Percentiles rank a stretch among this genome's conserved stretches.
Conservation (phyloP, 2,888 invertebrate genomes). For the Sceliomorpha sp. region DNA sequence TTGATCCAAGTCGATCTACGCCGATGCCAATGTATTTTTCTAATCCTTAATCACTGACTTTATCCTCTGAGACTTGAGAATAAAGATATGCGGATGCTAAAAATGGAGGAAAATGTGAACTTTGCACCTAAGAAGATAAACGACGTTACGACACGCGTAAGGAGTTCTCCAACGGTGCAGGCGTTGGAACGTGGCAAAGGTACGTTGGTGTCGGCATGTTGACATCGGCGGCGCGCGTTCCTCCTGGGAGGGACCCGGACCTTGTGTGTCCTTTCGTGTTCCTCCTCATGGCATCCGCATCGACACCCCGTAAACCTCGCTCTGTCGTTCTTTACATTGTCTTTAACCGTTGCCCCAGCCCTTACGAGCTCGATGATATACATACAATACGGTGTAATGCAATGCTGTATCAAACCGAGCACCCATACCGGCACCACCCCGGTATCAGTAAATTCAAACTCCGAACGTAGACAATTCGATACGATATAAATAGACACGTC, state of each 20-base stretch:
- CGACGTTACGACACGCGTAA: conserved; percentile 12
- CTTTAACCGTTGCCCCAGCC: conserved; percentile 38
- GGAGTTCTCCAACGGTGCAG: conserved; percentile 11
- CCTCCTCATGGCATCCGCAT: conserved; percentile 33
- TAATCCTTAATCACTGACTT: too few relatives aligned
- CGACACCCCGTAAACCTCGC: conserved; percentile 50
- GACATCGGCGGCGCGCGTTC: conserved; percentile 59
- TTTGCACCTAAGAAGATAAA: not conserved
- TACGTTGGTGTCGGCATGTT: conserved; percentile 57
- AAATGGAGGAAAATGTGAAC: too few relatives aligned
- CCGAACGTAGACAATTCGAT: not conserved
- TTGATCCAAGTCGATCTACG: too few relatives aligned
- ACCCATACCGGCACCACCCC: conserved; percentile 26
- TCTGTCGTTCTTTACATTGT: conserved; percentile 57
- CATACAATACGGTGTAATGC: conserved; percentile 74
- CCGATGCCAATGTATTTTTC: too few relatives aligned
- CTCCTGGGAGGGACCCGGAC: conserved; percentile 51
- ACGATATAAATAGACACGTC: conserved; percentile 3
- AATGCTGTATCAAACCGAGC: conserved; percentile 60
- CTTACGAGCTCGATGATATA: conserved; percentile 64
- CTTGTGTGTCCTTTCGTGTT: conserved; percentile 38
- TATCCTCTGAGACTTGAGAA: too few relatives aligned
- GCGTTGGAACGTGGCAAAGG: conserved; percentile 42
- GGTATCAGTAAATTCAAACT: conserved; percentile 4
- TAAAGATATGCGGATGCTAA: too few relatives aligned